These are phyloP conservation scores for Phymatocera aterrima DNA, from an alignment of 2,888 invertebrate species.

Conservation along the genomic window DNA sequence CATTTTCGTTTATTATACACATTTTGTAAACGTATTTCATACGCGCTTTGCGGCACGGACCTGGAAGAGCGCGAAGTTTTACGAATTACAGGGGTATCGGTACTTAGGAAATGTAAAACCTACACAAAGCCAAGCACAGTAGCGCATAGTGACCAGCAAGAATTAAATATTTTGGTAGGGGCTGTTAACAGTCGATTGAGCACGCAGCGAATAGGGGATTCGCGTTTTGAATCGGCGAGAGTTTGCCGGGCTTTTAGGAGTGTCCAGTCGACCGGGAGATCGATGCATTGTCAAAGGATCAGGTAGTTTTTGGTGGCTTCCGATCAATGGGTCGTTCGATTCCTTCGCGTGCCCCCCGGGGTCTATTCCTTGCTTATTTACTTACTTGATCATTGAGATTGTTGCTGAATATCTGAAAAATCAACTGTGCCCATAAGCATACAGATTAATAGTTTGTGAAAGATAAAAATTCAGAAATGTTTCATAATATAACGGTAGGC, in stretches of 20 bases:
- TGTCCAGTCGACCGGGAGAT: slow-evolving; percentile 38
- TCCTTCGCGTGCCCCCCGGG: slow-evolving; percentile 42
- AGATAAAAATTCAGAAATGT: background rate
- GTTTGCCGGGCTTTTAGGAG: slow-evolving; percentile 36
- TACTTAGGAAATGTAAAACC: slow-evolving; percentile 1
- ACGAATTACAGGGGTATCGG: slow-evolving; percentile 43
- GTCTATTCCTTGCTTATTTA: slow-evolving; percentile 24
- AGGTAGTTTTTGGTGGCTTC: slow-evolving; percentile 28
- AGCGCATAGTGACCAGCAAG: slow-evolving; percentile 36
- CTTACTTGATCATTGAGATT: slow-evolving; percentile 7
- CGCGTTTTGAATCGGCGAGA: slow-evolving; percentile 40
- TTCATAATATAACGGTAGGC: background rate
- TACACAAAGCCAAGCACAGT: slow-evolving; percentile 17
- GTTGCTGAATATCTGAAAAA: background rate
- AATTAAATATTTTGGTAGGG: slow-evolving; percentile 42
- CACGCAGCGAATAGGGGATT: slow-evolving; percentile 18
- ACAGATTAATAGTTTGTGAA: background rate
- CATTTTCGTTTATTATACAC: too few species aligned
- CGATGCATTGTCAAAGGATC: slow-evolving; percentile 39
- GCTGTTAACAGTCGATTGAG: slow-evolving; percentile 40
- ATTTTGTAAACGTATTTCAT: background rate
- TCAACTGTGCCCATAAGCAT: background rate
- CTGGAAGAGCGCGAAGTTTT: slow-evolving; percentile 12
- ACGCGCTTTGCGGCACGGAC: background rate
- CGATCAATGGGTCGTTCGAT: slow-evolving; percentile 38